phyloP scores from a whole-genome alignment of 1,140 invertebrate species.

The Acromyrmex charruanus region DNA sequence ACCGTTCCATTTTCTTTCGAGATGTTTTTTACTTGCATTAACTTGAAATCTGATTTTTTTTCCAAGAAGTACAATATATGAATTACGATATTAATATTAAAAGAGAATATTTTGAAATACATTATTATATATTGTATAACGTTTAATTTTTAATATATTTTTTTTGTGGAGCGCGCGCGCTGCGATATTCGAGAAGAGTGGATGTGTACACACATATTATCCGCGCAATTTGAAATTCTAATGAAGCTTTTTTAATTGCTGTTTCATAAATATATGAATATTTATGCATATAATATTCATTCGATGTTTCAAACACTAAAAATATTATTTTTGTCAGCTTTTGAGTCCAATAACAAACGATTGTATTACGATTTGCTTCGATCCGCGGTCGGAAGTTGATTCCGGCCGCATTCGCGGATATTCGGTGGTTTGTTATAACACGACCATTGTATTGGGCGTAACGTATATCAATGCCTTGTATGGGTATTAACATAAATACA shows the following conservation, averaged over 20 bases:
- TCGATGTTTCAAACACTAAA: slow-evolving; percentile 31
- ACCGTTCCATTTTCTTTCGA: neutral
- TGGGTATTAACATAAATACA: slow-evolving; percentile 58
- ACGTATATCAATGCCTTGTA: slow-evolving; percentile 54
- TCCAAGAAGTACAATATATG: neutral
- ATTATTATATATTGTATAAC: neutral
- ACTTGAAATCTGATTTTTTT: neutral
- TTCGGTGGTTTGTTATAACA: slow-evolving; percentile 55
- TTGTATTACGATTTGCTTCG: slow-evolving; percentile 51
- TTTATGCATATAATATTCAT: slow-evolving; percentile 32
- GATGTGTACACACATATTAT: neutral
- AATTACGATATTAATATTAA: neutral
- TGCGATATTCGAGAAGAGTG: neutral
- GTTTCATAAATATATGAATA: slow-evolving; percentile 41
- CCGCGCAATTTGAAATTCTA: slow-evolving; percentile 46
- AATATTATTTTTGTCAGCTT: slow-evolving; percentile 55
- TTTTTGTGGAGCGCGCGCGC: neutral
- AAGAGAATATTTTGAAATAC: neutral
- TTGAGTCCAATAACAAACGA: slow-evolving; percentile 28
- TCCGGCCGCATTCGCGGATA: slow-evolving; percentile 47
- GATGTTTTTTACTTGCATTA: neutral
- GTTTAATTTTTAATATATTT: slow-evolving; percentile 38
- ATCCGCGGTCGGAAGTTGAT: slow-evolving; percentile 50
- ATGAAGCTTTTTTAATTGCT: slow-evolving; percentile 52
- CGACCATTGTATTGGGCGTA: slow-evolving; percentile 38